Evolutionary conservation across 2,113 vertebrate genomes (phyloP).

Genomic region (Cyprinus carpio): DNA sequence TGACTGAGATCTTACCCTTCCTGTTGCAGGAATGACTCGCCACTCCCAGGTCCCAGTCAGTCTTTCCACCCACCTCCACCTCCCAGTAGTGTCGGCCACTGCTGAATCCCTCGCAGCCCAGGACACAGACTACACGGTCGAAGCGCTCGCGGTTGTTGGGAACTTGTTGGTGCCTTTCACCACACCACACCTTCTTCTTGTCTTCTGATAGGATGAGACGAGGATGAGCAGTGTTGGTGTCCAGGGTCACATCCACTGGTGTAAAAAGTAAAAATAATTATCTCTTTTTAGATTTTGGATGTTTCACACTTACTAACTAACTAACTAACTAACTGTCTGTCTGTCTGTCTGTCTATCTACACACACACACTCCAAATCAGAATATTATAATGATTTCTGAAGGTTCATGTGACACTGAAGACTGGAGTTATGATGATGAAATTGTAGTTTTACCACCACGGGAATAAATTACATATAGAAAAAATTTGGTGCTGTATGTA

Average conservation of each 20-base stretch:
- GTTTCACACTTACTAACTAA: too few species aligned
- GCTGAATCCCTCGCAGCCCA: slow-evolving; percentile 69
- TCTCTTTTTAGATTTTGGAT: neutral
- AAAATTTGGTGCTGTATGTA: too few species aligned
- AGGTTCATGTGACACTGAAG: neutral
- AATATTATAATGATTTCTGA: neutral
- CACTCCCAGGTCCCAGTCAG: slow-evolving; percentile 77
- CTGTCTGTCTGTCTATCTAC: too few species aligned
- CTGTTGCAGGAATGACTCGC: slow-evolving; percentile 67
- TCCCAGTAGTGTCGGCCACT: slow-evolving; percentile 76
- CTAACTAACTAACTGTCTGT: too few species aligned
- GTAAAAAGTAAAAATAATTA: neutral
- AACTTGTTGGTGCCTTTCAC: slow-evolving; percentile 60
- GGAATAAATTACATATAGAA: neutral
- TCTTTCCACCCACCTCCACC: slow-evolving; percentile 74
- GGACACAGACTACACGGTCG: slow-evolving; percentile 69
- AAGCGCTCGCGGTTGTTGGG: slow-evolving; percentile 68
- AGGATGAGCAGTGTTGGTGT: slow-evolving; percentile 68
- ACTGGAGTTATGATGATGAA: neutral
- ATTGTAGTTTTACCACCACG: neutral
- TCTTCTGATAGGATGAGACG: slow-evolving; percentile 72
- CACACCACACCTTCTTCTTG: slow-evolving; percentile 71
- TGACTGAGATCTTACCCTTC: slow-evolving; percentile 74
- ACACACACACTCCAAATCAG: neutral
- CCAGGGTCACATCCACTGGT: slow-evolving; percentile 71